A percentile compares a stretch with the other conserved stretches of the same genome.
phyloP scores from a whole-genome alignment of 2,888 invertebrate genomes.

The Macaria notata region DNA sequence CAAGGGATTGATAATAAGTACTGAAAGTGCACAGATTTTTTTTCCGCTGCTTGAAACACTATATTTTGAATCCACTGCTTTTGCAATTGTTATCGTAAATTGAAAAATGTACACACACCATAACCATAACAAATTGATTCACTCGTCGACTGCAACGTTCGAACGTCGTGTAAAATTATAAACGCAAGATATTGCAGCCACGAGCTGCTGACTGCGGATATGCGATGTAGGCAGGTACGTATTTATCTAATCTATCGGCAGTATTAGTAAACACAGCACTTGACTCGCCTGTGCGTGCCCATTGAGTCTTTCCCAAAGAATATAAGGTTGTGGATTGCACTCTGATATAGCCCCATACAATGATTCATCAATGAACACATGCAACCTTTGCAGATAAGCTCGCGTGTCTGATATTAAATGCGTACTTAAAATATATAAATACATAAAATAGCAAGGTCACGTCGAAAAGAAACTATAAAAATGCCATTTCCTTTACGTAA shows the following conservation, averaged over 20 bases:
- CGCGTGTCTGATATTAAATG: constrained; percentile 8
- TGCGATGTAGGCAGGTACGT: not conserved
- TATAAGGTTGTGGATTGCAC: no score
- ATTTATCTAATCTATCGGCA: constrained; percentile 18
- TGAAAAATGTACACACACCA: no score
- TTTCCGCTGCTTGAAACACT: no score
- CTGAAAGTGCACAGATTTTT: no score
- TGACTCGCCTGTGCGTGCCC: constrained; percentile 5
- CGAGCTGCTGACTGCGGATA: constrained; percentile 9
- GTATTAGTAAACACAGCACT: constrained; percentile 20
- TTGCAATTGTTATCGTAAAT: no score
- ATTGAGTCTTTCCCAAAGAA: not conserved
- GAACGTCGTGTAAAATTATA: no score
- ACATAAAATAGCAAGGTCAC: constrained; percentile 11
- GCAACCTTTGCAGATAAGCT: not conserved
- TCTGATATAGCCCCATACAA: no score
- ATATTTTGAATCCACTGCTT: no score
- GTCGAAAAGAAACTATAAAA: constrained; percentile 3
- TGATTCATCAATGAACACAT: no score
- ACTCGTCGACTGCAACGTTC: no score
- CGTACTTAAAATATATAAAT: not conserved
- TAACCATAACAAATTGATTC: no score
- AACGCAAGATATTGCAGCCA: constrained; percentile 3
- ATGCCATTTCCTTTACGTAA: constrained; percentile 5
- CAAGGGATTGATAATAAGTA: no score